A percentile compares a stretch with the other conserved stretches of the same genome.
These are phyloP conservation scores for Drosophila dunni DNA, from an alignment of 1,140 invertebrate species.

Conservation along the genomic window DNA sequence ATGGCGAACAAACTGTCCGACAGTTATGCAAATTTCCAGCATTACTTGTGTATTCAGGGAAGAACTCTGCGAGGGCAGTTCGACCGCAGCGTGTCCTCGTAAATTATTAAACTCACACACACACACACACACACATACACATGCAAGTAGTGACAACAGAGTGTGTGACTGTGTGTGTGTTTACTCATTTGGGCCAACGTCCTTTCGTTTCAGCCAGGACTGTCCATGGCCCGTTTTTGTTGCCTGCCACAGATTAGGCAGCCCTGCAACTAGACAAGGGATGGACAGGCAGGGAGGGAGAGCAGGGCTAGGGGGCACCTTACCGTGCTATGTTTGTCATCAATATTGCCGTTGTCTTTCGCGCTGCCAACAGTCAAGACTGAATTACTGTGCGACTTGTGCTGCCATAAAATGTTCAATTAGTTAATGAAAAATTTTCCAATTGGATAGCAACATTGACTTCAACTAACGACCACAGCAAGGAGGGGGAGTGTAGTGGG, in stretches of 20 bases:
- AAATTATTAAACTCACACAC: slow-evolving; percentile 68
- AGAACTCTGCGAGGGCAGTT: slow-evolving; percentile 46
- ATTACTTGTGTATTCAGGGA: slow-evolving; percentile 66
- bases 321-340: slow-evolving; percentile 38
- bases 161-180: slow-evolving; percentile 43
- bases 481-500: background rate
- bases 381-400: slow-evolving; percentile 31
- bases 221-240: slow-evolving; percentile 35
- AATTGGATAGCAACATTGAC: slow-evolving; percentile 78
- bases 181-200: slow-evolving; percentile 78
- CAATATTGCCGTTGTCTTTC: slow-evolving; percentile 68
- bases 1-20: slow-evolving; percentile 55
- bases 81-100: slow-evolving; percentile 73
- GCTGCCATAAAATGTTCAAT: slow-evolving; percentile 79
- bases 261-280: background rate
- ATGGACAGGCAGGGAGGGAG: too few relatives aligned
- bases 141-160: slow-evolving; percentile 22
- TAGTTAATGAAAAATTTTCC: slow-evolving; percentile 83
- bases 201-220: slow-evolving; percentile 62
- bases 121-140: slow-evolving; percentile 28
- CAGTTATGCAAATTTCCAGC: slow-evolving; percentile 79
- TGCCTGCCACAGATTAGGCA: slow-evolving; percentile 45
- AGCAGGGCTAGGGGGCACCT: background rate
- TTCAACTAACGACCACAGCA: slow-evolving; percentile 63
- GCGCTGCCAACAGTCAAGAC: slow-evolving; percentile 4